Conservation (phyloP, 2,113 vertebrate genomes). For the Phrynosoma blainvillii region DNA sequence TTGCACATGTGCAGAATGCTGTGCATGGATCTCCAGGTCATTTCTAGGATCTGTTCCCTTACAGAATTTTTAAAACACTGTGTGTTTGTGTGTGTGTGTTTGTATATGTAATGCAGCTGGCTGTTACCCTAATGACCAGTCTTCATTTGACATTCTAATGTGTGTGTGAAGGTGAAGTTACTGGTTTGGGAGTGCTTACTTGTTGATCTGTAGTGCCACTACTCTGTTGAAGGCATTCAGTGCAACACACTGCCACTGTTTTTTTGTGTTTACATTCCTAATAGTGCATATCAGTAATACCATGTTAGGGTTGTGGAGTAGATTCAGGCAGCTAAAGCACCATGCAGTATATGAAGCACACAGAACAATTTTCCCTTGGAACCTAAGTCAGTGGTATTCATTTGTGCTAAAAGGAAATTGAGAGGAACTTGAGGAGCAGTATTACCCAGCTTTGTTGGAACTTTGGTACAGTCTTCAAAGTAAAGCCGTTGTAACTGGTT, state of each 20-base stretch:
- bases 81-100: neutral
- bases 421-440: neutral
- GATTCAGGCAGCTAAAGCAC: constrained; percentile 35
- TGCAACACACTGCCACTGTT: neutral
- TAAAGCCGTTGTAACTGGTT: neutral
- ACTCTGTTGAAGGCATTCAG: neutral
- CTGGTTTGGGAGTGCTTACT: neutral
- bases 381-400: neutral
- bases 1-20: neutral
- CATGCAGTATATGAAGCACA: neutral
- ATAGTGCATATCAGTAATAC: constrained; percentile 50
- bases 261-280: constrained; percentile 64
- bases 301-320: constrained; percentile 1
- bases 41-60: neutral
- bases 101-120: neutral
- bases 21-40: neutral
- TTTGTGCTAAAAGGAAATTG: no score
- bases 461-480: neutral
- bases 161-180: neutral
- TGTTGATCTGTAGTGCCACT: constrained; percentile 21
- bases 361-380: neutral
- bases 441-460: neutral
- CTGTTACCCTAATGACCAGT: neutral
- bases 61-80: neutral
- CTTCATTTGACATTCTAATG: neutral